Conservation (phyloP, 1,140 invertebrate species). For the Euwallacea fornicatus region DNA sequence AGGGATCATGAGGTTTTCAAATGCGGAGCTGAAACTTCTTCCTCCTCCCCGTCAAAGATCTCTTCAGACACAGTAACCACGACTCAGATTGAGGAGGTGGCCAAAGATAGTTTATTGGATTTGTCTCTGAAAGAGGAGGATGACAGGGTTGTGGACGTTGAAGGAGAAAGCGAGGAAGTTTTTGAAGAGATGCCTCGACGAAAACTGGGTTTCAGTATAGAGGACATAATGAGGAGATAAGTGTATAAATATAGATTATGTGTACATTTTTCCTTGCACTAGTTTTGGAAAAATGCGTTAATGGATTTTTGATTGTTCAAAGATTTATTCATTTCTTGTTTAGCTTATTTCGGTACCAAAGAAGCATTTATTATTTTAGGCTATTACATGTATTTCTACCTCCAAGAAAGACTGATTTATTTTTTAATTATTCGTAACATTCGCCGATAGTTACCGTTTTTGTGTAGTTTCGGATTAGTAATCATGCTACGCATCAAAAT, state of each 20-base stretch:
- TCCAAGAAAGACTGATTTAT: conserved; percentile 23
- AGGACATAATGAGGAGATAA: conserved; percentile 80
- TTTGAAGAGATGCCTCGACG: background rate
- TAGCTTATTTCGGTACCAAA: background rate
- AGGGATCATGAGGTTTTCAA: conserved; percentile 47
- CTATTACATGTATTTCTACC: conserved; percentile 11
- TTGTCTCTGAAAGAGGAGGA: conserved; percentile 43
- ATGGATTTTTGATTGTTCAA: background rate
- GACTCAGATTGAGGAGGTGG: conserved; percentile 21
- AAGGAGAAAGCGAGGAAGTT: conserved; percentile 17
- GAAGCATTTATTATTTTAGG: conserved; percentile 2
- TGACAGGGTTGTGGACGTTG: conserved; percentile 43
- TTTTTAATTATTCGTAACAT: conserved; percentile 5
- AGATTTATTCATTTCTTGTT: background rate
- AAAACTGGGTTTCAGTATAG: conserved; percentile 76
- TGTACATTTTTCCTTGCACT: too few species aligned
- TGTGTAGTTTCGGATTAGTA: background rate
- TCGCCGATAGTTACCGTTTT: too few species aligned
- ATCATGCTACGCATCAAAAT: background rate
- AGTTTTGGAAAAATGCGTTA: too few species aligned
- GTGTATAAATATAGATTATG: background rate
- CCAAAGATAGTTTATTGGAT: conserved; percentile 43
- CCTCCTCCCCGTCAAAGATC: background rate
- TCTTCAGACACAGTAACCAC: conserved; percentile 21
- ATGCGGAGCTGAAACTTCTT: conserved; percentile 16